Evolutionary conservation across 2,888 invertebrate species (phyloP), one percentile per base, ranked within the genome.

Genomic region (Plagodis dolabraria): DNA sequence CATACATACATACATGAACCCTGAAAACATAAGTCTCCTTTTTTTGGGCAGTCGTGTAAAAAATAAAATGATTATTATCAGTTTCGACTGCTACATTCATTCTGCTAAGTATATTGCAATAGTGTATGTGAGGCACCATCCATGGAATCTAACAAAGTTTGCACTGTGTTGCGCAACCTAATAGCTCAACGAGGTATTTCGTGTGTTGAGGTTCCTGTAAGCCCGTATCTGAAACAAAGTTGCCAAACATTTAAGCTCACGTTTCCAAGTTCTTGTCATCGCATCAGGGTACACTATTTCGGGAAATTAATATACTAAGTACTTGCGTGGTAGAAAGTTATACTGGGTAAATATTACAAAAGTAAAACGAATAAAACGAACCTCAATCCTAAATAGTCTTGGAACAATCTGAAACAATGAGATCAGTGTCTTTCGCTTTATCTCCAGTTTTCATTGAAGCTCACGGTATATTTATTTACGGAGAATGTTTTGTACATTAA

Each of bases 221-320:
- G 60, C 53, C 54, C 54, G 61, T 63, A 67, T 36, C 36, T 36
- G 36, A 65, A 72, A 70, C 67, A 70, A 83, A 80, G 77, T 83
- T 82, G 62, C 65, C 71, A 77, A 75, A 74, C 76, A 70, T 70
- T 66, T 69, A 74, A 74, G 65, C 72, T 68, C 76, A 75, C 73
- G 68, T 73, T 60, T 69, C 65, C 67, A 64, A 70, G 72, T 72
- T 70, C 60, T 68, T 70, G 69, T 67, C 72, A 75, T 67, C 63
- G 68, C 71, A 61, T 62, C 59, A 64, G 47, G 54, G 60, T 65
- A 70, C 72, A 76, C 75, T 73, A 72, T 70, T 63, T 69, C 53
- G 58, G 69, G 65, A 50, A 57, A 45, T 51, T 11, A 34, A 44
- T 33, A 45, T 33, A 36, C 36, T 43, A 36, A 36, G 36, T 36